These are phyloP conservation scores for Nymphalis io DNA, from an alignment of 1,140 invertebrate genomes.

Conservation along the genomic window DNA sequence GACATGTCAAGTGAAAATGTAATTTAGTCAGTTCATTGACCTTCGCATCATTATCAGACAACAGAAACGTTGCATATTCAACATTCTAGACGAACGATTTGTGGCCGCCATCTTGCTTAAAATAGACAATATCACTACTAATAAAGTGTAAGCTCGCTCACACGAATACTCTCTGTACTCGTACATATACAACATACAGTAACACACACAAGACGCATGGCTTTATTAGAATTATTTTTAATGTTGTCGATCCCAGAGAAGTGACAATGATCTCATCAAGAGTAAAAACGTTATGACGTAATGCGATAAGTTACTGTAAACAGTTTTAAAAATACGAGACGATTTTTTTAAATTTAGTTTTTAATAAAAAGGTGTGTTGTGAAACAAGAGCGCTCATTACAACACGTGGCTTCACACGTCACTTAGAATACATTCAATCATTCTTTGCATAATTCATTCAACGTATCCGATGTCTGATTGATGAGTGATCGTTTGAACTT, in stretches of 20 bases:
- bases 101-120: not conserved
- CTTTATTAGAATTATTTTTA: no score
- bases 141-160: not conserved
- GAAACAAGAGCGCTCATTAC: slow-evolving; percentile 22
- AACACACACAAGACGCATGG: no score
- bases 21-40: not conserved
- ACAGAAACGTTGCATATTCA: not conserved
- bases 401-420: slow-evolving; percentile 36
- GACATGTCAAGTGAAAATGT: not conserved
- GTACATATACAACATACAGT: no score
- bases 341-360: no score
- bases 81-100: slow-evolving; percentile 5
- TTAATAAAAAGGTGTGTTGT: not conserved
- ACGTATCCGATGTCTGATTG: slow-evolving; percentile 44
- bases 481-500: slow-evolving; percentile 29
- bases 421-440: slow-evolving; percentile 38
- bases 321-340: no score
- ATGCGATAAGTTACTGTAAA: no score
- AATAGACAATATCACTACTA: slow-evolving; percentile 4
- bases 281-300: no score
- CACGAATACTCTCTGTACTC: not conserved
- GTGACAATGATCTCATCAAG: no score
- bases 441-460: slow-evolving; percentile 42
- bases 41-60: not conserved
- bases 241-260: no score